Percentiles rank a stretch among this genome's conserved stretches.
Conservation (phyloP, 2,113 vertebrate genomes). For the Vimba vimba region DNA sequence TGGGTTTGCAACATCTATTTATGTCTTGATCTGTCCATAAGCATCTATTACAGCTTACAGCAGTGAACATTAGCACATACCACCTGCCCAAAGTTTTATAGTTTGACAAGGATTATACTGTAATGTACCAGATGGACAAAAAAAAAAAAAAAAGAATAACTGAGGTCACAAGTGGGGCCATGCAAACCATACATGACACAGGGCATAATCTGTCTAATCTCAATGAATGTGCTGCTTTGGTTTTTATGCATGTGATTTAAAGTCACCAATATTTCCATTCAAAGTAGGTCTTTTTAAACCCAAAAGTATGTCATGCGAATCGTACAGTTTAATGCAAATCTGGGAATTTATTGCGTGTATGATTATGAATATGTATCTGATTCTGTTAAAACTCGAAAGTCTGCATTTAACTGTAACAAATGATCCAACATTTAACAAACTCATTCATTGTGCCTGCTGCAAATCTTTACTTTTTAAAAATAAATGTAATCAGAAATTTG, state of each 20-base stretch:
- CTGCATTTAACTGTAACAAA: too few relatives aligned
- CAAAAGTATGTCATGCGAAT: conserved; percentile 11
- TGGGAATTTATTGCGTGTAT: neutral
- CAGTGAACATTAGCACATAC: neutral
- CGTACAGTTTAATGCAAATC: neutral
- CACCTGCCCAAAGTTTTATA: conserved; percentile 29
- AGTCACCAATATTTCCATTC: conserved; percentile 9
- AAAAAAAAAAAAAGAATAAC: neutral
- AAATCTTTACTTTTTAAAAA: too few relatives aligned
- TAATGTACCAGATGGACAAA: conserved; percentile 28
- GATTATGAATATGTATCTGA: neutral
- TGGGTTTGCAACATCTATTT: conserved; percentile 37
- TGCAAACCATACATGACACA: conserved; percentile 12
- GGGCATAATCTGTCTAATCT: conserved; percentile 24
- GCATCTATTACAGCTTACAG: conserved; percentile 36
- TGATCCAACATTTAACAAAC: too few relatives aligned
- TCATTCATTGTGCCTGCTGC: too few relatives aligned
- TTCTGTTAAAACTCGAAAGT: neutral
- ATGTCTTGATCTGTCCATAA: conserved; percentile 25
- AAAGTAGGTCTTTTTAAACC: conserved; percentile 3
- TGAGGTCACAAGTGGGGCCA: conserved; percentile 6
- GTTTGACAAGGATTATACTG: conserved; percentile 16
- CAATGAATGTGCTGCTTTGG: neutral
- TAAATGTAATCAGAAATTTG: too few relatives aligned
- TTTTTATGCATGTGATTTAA: conserved; percentile 7